Evolutionary conservation across 2,113 vertebrate species (phyloP), one percentile per base, ranked within the genome.

Genomic region (Ochotona princeps): DNA sequence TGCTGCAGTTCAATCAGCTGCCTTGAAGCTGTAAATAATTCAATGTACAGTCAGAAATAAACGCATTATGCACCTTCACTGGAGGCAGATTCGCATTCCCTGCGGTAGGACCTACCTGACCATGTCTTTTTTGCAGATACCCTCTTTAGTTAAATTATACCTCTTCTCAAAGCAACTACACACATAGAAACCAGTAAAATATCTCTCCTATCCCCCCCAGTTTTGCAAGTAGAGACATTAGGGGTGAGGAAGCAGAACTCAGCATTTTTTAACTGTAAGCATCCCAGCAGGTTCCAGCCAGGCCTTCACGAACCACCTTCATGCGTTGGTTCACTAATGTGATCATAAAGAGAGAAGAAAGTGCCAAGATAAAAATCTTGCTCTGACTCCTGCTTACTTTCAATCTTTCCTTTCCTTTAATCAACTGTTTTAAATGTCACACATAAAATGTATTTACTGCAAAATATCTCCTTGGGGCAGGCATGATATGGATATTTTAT

Each of bases 1-100:
- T 99, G 99, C 98, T 98, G 98, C 98, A 98, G 98, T 99, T 99
- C 99, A 99, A 98, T 99, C 98, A 99, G 98, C 98, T 99, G 98
- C 98, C 98, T 99, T 99, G 98, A 99, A 99, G 99, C 99, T 99
- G 99, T 99, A 99, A 99, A 99, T 99, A 99, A 99, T 99, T 99
- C 98, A 98, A 98, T 98, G 98, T 98, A 98, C 96, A 98, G 98
- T 98, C 97, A 98, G 98, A 98, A 98, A 98, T 98, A 97, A 98
- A 98, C 98, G 98, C 96, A 91, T 97, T 97, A 98, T 97, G 92
- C 98, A 96, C 96, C 92, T 93, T 94, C 95, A 88, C 93, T 23
- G 18, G 97, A 97, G 94, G 90, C 75, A 67, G 89, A 96, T 98
- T 98, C 97, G 84, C 95, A 98, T 98, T 97, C 97, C 28, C 17